Base-by-base conservation (phyloP, 2,888 invertebrate genomes). In the Apocheima hispidaria region DNA sequence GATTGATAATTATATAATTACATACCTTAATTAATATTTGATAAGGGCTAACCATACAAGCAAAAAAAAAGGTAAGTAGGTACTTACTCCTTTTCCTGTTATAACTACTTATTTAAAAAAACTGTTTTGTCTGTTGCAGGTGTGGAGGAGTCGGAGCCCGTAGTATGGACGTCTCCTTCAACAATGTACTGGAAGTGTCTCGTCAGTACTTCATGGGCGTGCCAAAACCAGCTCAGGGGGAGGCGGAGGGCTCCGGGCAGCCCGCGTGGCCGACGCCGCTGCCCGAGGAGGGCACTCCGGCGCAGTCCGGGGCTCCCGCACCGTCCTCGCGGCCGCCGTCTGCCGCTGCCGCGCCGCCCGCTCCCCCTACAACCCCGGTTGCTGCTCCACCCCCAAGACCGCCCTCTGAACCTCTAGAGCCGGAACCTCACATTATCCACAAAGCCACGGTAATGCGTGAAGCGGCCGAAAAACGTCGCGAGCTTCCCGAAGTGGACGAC, bases 121-220 rank as follows among this genome's bases (percentile, higher is more conserved):
- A n/a, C n/a, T n/a, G n/a, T n/a, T n/a, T n/a, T n/a, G n/a, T n/a
- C n/a, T n/a, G 71, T 84, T 86, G 54, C 82, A 90, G 90, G 81
- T 78, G 74, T 70, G 74, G 70, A 79, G 79, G 73, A 77, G 78
- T 74, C 77, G 82, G 81, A 77, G 69, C 71, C 74, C 83, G 90
- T 93, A 95, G 94, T 93, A 96, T 96, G 96, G 96, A 96, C 94
- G 95, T 94, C 89, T 94, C 94, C 91, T 86, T 90, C 93, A 96
- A 95, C 91, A 96, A 96, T 95, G 96, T 96, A 92, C 93, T 96
- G 94, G 96, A 96, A 94, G 96, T 96, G 90, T 95, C 96, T 86
- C 95, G 96, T 86, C 96, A 96, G 93, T 96, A 96, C 92, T 96
- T 96, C 89, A 95, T 96, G 94, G 96, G 96, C 84, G 92, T 96